Evolutionary conservation across 2,888 invertebrate genomes (phyloP).

Genomic region (Caradrina clavipalpis): DNA sequence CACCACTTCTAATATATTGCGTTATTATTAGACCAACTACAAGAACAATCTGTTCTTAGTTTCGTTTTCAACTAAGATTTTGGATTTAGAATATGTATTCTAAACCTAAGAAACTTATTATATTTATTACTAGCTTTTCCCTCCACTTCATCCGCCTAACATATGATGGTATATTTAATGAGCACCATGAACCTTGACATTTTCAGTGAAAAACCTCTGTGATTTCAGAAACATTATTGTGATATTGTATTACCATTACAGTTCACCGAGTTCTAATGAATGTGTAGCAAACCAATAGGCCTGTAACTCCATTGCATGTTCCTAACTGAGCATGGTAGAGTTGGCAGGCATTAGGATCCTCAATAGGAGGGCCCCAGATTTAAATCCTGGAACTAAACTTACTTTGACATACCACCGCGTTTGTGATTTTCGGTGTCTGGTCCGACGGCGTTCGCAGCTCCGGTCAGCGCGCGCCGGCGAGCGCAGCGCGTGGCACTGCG

Average conservation of each 20-base stretch:
- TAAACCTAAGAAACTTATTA: not conserved
- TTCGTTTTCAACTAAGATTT: too few relatives aligned
- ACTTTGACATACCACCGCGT: conserved; percentile 94
- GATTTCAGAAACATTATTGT: not conserved
- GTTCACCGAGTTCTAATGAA: not conserved
- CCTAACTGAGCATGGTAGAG: not conserved
- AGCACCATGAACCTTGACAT: too few relatives aligned
- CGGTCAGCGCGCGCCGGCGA: conserved; percentile 82
- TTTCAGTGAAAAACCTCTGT: not conserved
- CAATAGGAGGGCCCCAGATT: not conserved
- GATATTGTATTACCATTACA: too few relatives aligned
- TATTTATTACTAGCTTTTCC: not conserved
- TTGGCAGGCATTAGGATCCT: not conserved
- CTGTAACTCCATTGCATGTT: not conserved
- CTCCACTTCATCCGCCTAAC: too few relatives aligned
- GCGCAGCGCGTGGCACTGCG: conserved; percentile 86
- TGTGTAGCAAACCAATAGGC: not conserved
- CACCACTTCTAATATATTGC: not conserved
- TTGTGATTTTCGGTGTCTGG: conserved; percentile 89
- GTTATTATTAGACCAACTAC: not conserved
- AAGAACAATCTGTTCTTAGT: too few relatives aligned
- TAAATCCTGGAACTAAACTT: conserved; percentile 77
- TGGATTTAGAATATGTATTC: not conserved
- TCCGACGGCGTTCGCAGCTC: conserved; percentile 81
- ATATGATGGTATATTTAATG: too few relatives aligned